Evolutionary conservation across 2,113 vertebrate species (phyloP).

Genomic region (Leuciscus idus): DNA sequence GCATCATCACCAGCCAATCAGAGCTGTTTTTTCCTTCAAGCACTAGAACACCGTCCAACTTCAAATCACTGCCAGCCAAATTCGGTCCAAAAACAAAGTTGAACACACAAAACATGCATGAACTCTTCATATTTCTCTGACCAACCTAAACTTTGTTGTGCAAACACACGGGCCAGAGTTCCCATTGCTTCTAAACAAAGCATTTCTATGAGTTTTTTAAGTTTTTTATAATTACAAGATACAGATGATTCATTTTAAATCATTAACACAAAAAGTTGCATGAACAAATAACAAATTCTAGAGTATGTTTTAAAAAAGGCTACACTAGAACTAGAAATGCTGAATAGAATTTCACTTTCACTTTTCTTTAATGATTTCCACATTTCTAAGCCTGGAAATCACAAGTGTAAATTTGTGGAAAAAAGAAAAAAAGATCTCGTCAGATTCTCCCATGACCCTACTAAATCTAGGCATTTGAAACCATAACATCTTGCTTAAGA

Average conservation of each 20-base stretch:
- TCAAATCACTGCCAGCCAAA: not conserved
- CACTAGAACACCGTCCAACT: not conserved
- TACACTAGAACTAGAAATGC: not conserved
- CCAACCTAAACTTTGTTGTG: not conserved
- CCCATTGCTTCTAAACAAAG: not conserved
- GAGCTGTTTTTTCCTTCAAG: not conserved
- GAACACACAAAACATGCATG: not conserved
- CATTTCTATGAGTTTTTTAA: not conserved
- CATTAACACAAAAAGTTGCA: not conserved
- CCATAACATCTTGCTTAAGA: not conserved
- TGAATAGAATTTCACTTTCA: not conserved
- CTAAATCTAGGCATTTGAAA: not conserved
- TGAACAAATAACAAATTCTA: not conserved
- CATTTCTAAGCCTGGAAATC: not conserved
- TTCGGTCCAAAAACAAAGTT: not conserved
- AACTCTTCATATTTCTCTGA: slow-evolving; percentile 1
- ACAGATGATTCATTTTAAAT: not conserved
- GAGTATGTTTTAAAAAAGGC: too few species aligned
- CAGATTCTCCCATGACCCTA: not conserved
- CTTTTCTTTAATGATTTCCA: too few species aligned
- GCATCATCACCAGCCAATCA: slow-evolving; percentile 26
- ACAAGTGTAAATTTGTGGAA: not conserved
- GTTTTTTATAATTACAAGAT: not conserved
- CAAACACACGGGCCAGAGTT: not conserved
- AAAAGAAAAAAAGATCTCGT: not conserved